Evolutionary conservation across 1,140 invertebrate species (phyloP).

Genomic region (Oppia nitens): DNA sequence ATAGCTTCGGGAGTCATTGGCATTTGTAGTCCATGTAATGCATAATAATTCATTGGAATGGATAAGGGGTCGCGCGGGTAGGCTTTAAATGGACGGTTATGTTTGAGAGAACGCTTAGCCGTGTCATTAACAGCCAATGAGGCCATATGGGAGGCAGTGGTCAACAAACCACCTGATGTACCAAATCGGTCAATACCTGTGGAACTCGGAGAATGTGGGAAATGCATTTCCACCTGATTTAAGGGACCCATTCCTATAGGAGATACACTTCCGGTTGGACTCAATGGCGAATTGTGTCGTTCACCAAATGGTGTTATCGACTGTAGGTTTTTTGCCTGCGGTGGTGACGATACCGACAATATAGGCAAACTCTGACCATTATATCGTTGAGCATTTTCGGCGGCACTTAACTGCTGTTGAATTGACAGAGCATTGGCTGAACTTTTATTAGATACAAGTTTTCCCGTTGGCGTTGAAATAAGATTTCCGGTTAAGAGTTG

Average conservation of each 20-base stretch:
- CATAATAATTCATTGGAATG: background rate
- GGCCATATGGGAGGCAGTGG: background rate
- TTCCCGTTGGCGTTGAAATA: background rate
- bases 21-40: background rate
- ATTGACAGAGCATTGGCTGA: background rate
- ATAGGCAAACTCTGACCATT: background rate
- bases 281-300: background rate
- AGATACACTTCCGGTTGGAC: background rate
- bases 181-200: background rate
- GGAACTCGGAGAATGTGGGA: background rate
- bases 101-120: background rate
- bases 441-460: background rate
- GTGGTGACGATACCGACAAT: background rate
- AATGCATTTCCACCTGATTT: background rate
- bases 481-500: background rate
- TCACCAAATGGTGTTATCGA: background rate
- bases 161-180: conserved; percentile 4
- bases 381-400: background rate
- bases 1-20: conserved; percentile 3
- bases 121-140: background rate
- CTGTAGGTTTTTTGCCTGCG: background rate
- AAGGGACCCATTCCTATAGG: background rate
- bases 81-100: conserved; percentile 11
- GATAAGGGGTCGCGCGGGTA: background rate
- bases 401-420: background rate